Percentiles rank a stretch among this genome's conserved stretches.
These are phyloP conservation scores for Drosophila cracens DNA, from an alignment of 2,888 invertebrate genomes.

Conservation along the genomic window DNA sequence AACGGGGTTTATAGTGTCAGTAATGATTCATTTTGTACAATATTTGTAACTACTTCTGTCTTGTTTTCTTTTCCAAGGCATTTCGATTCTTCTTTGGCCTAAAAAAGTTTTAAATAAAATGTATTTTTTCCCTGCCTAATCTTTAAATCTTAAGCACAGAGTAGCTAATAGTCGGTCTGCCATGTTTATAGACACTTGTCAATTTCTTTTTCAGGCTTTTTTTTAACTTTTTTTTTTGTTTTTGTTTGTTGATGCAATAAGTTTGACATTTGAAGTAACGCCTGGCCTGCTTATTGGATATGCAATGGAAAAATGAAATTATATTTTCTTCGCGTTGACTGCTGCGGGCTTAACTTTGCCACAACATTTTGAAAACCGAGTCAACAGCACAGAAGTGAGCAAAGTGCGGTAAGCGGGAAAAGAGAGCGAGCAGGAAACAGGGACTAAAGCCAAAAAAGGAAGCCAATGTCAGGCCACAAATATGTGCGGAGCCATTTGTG, in stretches of 20 bases:
- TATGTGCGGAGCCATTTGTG: slow-evolving; percentile 31
- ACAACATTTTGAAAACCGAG: slow-evolving; percentile 52
- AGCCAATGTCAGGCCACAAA: slow-evolving; percentile 25
- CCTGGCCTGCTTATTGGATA: slow-evolving; percentile 70
- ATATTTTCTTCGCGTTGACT: slow-evolving; percentile 37
- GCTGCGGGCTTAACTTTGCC: slow-evolving; percentile 60
- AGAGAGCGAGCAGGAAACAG: not conserved
- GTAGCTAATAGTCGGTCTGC: not conserved
- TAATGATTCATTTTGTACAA: not conserved
- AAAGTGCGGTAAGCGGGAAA: not conserved
- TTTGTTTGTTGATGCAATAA: slow-evolving; percentile 37
- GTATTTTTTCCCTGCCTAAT: not conserved
- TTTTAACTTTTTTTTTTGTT: slow-evolving; percentile 1
- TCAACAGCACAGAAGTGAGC: slow-evolving; percentile 46
- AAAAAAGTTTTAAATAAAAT: not conserved
- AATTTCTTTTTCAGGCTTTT: slow-evolving; percentile 20
- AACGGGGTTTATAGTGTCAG: too few relatives aligned
- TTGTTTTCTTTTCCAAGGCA: not conserved
- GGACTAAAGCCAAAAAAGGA: not conserved
- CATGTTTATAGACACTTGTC: not conserved
- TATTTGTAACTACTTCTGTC: not conserved
- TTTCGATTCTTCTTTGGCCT: not conserved
- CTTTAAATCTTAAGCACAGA: not conserved
- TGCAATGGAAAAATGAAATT: slow-evolving; percentile 70
- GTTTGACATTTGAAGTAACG: slow-evolving; percentile 58